Base-by-base conservation (phyloP, 2,113 vertebrate species). In the Mesembrinibis cayennensis region DNA sequence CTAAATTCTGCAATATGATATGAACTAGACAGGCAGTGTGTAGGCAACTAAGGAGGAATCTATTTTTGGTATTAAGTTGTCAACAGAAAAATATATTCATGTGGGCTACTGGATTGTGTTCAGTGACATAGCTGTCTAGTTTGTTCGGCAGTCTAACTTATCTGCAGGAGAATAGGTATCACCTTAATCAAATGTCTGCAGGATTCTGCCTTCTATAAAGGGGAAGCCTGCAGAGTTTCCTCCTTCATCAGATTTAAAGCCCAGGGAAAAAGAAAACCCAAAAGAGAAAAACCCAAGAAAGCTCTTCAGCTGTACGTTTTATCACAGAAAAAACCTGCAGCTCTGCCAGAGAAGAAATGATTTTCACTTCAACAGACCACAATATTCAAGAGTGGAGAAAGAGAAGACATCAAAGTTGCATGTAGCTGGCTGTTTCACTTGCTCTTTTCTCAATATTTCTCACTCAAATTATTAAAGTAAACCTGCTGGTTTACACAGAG, bases 11-110 rank as follows among this genome's bases (percentile, higher is more conserved):
- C 44, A 16, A 6, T 69, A 10, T 20, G 47, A 56, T 76, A 30
- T 16, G 47, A 74, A 82, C 2, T 23, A 84, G 72, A 50, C 23
- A 71, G 55, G 36, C 40, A 87, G 21, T 17, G 42, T 45, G 30
- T 79, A 94, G 63, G 56, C 52, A 89, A 36, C 14, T 77, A 27
- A 59, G 25, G 19, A 92, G 45, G 42, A 80, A n/a, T 73, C 40
- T 91, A 32, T 26, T 95, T 95, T 85, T 89, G 38, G 29, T 62
- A 66, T 85, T 94, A 91, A 95, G 78, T 82, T 97, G 81, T 95
- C 91, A 94, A 34, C 32, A 73, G 53, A 70, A 66, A 70, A 88
- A 76, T 34, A 19, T 1, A 66, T 44, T 79, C 34, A 61, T 34
- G 29, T 47, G 42, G 44, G 22, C 79, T 71, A 1, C 42, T 40